Conservation (phyloP, 2,888 invertebrate species). For the Eupithecia subumbrata region DNA sequence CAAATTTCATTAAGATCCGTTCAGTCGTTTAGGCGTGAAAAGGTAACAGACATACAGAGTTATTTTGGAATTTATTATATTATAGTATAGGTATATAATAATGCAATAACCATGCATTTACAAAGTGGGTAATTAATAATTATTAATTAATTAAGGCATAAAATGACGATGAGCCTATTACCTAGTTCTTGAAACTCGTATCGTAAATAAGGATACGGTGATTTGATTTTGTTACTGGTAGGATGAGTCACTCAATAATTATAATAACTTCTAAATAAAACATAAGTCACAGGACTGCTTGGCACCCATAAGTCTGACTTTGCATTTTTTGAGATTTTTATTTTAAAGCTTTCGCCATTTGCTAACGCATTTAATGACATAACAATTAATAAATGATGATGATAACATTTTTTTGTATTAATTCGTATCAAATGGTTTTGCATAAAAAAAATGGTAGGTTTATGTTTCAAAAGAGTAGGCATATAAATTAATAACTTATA, state of each 20-base stretch:
- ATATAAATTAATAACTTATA: no score
- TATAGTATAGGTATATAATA: background rate
- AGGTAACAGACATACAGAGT: background rate
- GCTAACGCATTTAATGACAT: no score
- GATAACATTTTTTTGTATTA: no score
- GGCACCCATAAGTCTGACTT: background rate
- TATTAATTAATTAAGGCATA: background rate
- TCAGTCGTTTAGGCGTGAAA: background rate
- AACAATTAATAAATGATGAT: no score
- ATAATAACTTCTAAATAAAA: background rate
- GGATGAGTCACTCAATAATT: background rate
- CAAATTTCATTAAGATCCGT: background rate
- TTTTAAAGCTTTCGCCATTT: background rate
- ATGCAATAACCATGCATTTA: background rate
- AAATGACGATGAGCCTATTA: background rate
- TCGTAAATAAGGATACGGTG: background rate
- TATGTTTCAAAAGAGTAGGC: no score
- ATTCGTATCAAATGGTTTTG: background rate
- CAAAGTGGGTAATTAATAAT: background rate
- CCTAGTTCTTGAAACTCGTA: background rate
- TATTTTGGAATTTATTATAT: background rate
- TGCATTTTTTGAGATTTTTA: background rate
- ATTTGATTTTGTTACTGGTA: background rate
- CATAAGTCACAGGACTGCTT: background rate
- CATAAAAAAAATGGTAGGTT: no score